These are phyloP conservation scores for Gryllus bimaculatus DNA, from an alignment of 1,140 invertebrate genomes.

Conservation along the genomic window DNA sequence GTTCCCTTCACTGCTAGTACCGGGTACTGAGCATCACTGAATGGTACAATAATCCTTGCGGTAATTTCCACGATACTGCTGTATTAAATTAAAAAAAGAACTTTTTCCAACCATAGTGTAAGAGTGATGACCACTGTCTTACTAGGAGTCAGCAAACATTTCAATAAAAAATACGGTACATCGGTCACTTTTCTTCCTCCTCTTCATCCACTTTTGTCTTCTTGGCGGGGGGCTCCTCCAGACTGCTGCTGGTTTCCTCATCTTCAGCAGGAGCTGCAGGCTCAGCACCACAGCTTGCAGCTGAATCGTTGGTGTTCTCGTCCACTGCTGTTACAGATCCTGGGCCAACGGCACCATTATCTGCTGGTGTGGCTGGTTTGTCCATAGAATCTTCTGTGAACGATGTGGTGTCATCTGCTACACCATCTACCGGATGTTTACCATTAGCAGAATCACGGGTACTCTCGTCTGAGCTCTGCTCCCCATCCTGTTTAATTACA, in stretches of 20 bases:
- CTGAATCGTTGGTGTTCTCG: slow-evolving; percentile 26
- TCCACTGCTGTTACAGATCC: slow-evolving; percentile 32
- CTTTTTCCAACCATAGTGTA: background rate
- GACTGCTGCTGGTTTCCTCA: slow-evolving; percentile 28
- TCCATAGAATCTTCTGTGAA: slow-evolving; percentile 62
- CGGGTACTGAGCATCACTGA: background rate
- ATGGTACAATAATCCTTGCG: background rate
- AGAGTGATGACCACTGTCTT: background rate
- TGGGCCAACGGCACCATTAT: background rate
- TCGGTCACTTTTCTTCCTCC: slow-evolving; percentile 32
- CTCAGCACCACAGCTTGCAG: slow-evolving; percentile 29
- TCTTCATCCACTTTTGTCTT: slow-evolving; percentile 32
- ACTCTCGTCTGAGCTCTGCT: slow-evolving; percentile 41
- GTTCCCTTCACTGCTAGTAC: background rate
- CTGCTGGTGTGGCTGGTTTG: slow-evolving; percentile 39
- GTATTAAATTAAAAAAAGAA: background rate
- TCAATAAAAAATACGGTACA: slow-evolving; percentile 19
- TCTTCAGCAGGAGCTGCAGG: slow-evolving; percentile 30
- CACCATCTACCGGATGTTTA: slow-evolving; percentile 39
- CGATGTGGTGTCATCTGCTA: slow-evolving; percentile 50
- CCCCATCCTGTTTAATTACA: slow-evolving; percentile 18
- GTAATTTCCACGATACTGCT: background rate
- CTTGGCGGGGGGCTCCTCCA: slow-evolving; percentile 31
- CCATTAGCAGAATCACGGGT: slow-evolving; percentile 41
- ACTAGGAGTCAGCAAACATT: background rate